These are phyloP conservation scores for Zosterops pallidus DNA, from an alignment of 2,113 vertebrate genomes.

Conservation along the genomic window DNA sequence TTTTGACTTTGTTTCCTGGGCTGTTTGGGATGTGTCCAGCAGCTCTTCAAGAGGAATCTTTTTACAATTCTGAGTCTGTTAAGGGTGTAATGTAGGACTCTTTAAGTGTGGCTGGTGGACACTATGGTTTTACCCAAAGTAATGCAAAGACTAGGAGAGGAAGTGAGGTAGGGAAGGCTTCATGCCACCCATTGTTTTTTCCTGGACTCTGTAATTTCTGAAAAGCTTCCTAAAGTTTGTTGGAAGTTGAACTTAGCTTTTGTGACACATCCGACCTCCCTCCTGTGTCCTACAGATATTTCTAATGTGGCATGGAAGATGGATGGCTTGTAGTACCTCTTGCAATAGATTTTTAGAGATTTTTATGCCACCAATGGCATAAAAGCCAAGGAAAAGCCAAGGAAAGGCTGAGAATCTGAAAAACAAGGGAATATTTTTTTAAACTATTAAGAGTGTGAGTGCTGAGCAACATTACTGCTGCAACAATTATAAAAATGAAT, in stretches of 20 bases:
- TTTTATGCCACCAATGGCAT: neutral
- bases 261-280: neutral
- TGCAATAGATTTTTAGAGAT: neutral
- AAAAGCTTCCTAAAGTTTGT: neutral
- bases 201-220: neutral
- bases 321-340: neutral
- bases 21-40: neutral
- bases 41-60: neutral
- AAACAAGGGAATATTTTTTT: neutral
- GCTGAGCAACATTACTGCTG: neutral
- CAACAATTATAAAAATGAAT: neutral
- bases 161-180: neutral
- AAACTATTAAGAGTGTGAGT: neutral
- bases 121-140: neutral
- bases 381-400: neutral
- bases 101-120: neutral
- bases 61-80: neutral
- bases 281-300: neutral
- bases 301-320: neutral
- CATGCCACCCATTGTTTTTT: neutral
- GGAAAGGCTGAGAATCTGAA: neutral
- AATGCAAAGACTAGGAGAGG: neutral
- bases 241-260: neutral
- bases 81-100: neutral
- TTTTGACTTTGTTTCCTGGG: neutral